Evolutionary conservation across 2,888 invertebrate species (phyloP).

Genomic region (Melinopterus prodromus): DNA sequence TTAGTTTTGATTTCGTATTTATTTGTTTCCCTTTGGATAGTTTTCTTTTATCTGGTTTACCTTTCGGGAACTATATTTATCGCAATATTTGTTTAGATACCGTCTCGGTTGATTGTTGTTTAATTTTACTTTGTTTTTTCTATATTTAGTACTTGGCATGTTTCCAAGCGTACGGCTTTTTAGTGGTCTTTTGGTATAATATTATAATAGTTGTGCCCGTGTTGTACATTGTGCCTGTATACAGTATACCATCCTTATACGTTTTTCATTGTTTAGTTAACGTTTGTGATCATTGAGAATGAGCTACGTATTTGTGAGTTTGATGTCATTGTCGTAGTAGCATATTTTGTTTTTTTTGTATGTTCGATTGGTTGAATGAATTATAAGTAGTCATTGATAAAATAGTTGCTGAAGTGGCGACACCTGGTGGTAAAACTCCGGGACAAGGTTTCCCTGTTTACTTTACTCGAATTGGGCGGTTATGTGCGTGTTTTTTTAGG

Average conservation of each 20-base stretch:
- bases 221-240: constrained; percentile 8
- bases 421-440: too few relatives aligned
- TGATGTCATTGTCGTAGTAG: neutral
- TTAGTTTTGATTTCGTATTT: neutral
- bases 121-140: neutral
- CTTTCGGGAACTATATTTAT: neutral
- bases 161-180: neutral
- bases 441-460: too few relatives aligned
- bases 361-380: neutral
- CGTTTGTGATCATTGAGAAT: neutral
- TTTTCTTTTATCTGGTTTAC: neutral
- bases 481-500: neutral
- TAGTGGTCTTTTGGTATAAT: constrained; percentile 4
- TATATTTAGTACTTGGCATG: constrained; percentile 4
- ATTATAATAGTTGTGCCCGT: constrained; percentile 5
- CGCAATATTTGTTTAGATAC: neutral
- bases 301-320: neutral
- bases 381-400: too few relatives aligned
- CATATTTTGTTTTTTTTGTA: neutral
- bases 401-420: too few relatives aligned
- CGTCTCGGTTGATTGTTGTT: neutral
- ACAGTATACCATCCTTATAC: neutral
- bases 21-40: neutral
- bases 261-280: neutral
- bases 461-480: too few relatives aligned